These are phyloP conservation scores for Cybosia mesomella DNA, from an alignment of 2,888 invertebrate genomes.

Conservation along the genomic window DNA sequence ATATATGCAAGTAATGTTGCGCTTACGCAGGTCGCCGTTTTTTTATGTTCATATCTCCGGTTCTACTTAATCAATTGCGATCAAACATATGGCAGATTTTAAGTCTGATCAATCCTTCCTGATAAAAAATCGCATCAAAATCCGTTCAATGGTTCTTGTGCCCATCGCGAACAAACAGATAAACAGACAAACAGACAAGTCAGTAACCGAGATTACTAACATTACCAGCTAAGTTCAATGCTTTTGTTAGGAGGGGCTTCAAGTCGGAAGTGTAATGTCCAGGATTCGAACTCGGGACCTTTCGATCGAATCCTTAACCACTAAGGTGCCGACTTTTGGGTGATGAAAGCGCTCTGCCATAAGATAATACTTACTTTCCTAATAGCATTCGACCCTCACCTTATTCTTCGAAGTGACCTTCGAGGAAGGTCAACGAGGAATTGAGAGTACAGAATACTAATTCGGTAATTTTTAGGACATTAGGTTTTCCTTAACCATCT, in stretches of 20 bases:
- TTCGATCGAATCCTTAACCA: too few species aligned
- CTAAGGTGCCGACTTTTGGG: background rate
- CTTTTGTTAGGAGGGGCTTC: too few species aligned
- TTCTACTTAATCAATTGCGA: slow-evolving; percentile 6
- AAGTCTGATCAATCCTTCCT: too few species aligned
- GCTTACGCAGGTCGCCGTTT: background rate
- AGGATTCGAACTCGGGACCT: too few species aligned
- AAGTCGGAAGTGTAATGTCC: too few species aligned
- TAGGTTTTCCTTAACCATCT: background rate
- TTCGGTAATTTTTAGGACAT: background rate
- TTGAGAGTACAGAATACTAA: slow-evolving; percentile 2
- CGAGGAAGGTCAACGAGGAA: background rate
- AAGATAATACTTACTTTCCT: background rate
- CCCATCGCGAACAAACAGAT: too few species aligned
- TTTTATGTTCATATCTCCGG: slow-evolving; percentile 16
- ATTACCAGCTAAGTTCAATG: too few species aligned
- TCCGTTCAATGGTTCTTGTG: too few species aligned
- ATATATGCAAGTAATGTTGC: slow-evolving; percentile 13
- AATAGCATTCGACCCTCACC: background rate
- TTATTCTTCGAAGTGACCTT: background rate
- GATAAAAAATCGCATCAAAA: too few species aligned
- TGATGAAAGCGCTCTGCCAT: background rate
- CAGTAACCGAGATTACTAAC: too few species aligned
- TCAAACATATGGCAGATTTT: background rate
- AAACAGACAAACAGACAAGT: too few species aligned